Percentiles rank a stretch among this genome's conserved stretches.
Evolutionary conservation across 2,113 vertebrate genomes (phyloP).

Genomic region (Delphinapterus leucas): DNA sequence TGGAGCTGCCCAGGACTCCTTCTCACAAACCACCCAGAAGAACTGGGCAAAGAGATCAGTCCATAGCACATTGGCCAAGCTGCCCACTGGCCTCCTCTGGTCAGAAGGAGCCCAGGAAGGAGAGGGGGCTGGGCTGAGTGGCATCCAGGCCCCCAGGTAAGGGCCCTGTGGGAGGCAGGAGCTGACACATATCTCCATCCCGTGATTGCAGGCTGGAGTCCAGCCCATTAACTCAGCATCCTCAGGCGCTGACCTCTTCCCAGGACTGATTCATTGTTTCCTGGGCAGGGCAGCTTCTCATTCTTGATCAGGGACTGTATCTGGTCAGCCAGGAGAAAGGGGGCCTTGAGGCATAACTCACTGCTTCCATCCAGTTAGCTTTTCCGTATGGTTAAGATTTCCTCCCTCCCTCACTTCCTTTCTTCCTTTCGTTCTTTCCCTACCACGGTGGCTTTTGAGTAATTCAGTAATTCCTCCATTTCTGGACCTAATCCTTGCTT

Average conservation of each 20-base stretch:
- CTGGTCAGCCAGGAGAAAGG: not conserved
- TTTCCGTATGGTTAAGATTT: not conserved
- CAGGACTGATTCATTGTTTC: not conserved
- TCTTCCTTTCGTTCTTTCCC: not conserved
- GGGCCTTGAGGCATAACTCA: not conserved
- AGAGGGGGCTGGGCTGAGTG: not conserved
- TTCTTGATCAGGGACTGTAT: not conserved
- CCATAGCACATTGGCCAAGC: not conserved
- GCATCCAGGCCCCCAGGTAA: not conserved
- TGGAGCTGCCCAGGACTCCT: not conserved
- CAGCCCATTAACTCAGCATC: not conserved
- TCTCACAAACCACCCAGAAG: not conserved
- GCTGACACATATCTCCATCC: not conserved
- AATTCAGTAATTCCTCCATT: not conserved
- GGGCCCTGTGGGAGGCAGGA: not conserved
- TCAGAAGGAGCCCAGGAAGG: not conserved
- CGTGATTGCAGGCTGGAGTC: not conserved
- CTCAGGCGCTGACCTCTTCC: not conserved
- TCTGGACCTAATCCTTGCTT: not conserved
- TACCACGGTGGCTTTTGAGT: not conserved
- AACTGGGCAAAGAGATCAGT: not conserved
- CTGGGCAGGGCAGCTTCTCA: not conserved
- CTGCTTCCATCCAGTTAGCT: not conserved
- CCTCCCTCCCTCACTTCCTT: not conserved
- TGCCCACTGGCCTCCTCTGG: not conserved